These are phyloP conservation scores for Heloderma charlesbogerti DNA, from an alignment of 2,113 vertebrate species.

Conservation along the genomic window DNA sequence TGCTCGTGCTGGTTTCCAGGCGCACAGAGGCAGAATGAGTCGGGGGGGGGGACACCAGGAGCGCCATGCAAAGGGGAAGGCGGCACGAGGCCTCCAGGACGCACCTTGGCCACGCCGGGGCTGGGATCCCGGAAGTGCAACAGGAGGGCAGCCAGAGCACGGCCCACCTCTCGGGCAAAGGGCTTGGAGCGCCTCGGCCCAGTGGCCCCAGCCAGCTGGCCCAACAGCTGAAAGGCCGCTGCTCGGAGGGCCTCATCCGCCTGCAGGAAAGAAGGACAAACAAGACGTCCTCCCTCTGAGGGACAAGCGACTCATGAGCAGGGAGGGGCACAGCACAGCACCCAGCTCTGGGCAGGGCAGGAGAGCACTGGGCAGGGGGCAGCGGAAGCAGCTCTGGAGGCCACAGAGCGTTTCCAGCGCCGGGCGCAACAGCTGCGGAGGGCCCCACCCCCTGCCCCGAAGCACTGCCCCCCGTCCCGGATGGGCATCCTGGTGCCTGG, in stretches of 20 bases:
- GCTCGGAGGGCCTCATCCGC: background rate
- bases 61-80: background rate
- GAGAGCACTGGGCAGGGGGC: too few species aligned
- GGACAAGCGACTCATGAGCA: background rate
- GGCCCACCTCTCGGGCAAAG: background rate
- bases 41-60: background rate
- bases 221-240: conserved; percentile 5
- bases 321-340: background rate
- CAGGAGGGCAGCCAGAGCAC: background rate
- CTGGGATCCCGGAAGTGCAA: conserved; percentile 7
- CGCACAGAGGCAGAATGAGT: background rate
- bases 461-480: too few species aligned
- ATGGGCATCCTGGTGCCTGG: too few species aligned
- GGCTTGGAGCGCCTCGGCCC: background rate
- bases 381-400: too few species aligned
- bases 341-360: background rate
- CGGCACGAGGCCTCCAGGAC: background rate
- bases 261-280: background rate
- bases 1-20: background rate
- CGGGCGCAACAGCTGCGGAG: too few species aligned
- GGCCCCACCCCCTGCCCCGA: too few species aligned
- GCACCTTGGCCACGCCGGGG: conserved; percentile 6
- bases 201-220: background rate
- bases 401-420: too few species aligned
- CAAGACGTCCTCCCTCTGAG: background rate